phyloP scores from a whole-genome alignment of 92 coral and sea anemone species.

The Plumapathes pennacea region DNA sequence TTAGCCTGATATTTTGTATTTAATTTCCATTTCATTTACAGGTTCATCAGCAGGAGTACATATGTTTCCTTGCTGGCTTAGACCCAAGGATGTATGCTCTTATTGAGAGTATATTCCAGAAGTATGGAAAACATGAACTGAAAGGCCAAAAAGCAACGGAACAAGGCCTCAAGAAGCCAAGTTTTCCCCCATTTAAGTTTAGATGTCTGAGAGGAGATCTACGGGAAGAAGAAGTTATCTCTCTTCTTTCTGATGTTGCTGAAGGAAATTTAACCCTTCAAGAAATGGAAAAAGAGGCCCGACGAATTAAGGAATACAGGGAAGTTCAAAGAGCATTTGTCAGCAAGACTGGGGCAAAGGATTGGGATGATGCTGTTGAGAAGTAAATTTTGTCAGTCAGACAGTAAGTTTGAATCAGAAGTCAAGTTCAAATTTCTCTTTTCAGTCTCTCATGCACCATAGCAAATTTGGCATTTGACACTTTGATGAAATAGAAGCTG shows the following conservation, averaged over 20 bases:
- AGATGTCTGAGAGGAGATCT: conserved; percentile 5
- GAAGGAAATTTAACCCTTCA: background rate
- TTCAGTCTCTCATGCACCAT: conserved; percentile 3
- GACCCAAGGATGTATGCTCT: too few species aligned
- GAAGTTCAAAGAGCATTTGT: background rate
- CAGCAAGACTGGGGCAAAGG: background rate
- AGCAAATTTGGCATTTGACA: conserved; percentile 6
- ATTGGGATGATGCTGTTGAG: background rate
- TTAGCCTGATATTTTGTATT: too few species aligned
- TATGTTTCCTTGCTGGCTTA: too few species aligned
- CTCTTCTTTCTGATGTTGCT: background rate
- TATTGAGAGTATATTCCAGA: too few species aligned
- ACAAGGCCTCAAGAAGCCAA: background rate
- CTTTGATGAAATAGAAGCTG: too few species aligned
- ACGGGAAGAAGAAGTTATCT: background rate
- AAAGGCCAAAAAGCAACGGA: conserved; percentile 1
- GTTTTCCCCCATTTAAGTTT: background rate
- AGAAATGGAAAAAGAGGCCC: background rate
- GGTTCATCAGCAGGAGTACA: conserved; percentile 28
- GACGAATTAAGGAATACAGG: background rate
- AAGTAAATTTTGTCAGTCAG: too few species aligned
- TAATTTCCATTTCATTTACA: conserved; percentile 9
- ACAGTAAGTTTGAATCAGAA: too few species aligned
- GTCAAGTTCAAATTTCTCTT: too few species aligned
- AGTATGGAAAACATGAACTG: background rate